Base-by-base conservation (phyloP, 1,140 invertebrate species). In the Ceratina calcarata region DNA sequence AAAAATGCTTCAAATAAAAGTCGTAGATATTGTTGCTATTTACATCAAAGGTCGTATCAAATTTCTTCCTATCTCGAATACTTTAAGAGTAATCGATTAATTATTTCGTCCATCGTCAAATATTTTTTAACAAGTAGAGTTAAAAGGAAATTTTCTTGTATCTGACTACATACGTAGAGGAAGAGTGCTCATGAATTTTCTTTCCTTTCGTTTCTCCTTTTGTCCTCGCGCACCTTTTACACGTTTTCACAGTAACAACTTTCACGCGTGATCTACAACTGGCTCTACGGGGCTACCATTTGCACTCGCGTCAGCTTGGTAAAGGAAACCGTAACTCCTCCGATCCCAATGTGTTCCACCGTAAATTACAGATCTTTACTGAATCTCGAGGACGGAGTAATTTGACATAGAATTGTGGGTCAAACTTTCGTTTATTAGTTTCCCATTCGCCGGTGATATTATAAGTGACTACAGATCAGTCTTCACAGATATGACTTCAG, bases 231-330 rank as follows among this genome's bases (percentile, higher is more conserved):
- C 75, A n/a, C 37, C 55, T 45, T 6, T 2, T 1, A 7, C 20
- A n/a, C n/a, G n/a, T n/a, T n/a, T n/a, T n/a, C n/a, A n/a, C 22
- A 3, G 18, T 22, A 12, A n/a, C 49, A 68, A 76, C 58, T 60
- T 18, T 0, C 20, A 18, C 24, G 16, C 8, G 60, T 65, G 72
- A 74, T 74, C 18, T 76, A 76, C 64, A 61, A 49, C 22, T 16
- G 15, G 1, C 7, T n/a, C n/a, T 4, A 7, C 0, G 45, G 13
- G 12, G 32, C 2, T 15, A 27, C 2, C 53, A 22, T 68, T 68
- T 76, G 32, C 20, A 45, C n/a, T 27, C 20, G 73, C 20, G 53
- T 57, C 37, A 20, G 13, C 32, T 75, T 6, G 53, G 13, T 27
- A 49, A 16, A 67, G 32, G 15, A 58, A 2, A 49, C 58, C 16